Base-by-base conservation (phyloP, 1,140 invertebrate species). In the Diorhabda carinulata region DNA sequence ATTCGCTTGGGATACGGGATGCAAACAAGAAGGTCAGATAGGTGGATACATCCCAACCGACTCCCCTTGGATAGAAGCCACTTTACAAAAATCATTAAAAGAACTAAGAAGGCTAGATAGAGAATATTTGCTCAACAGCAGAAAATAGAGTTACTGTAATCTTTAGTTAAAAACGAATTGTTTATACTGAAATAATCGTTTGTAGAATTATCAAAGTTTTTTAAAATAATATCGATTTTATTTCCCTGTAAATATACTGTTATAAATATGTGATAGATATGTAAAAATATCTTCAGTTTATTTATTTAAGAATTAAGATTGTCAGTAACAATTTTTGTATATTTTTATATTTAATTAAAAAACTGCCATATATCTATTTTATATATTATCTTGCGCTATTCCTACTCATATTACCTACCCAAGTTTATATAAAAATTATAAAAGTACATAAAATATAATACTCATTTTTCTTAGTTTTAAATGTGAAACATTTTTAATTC, bases 1-100 rank as follows among this genome's bases (percentile, higher is more conserved):
- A 72, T 92, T 89, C 79, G 89, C 87, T 56, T 90, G 88, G 83
- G 91, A 92, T 69, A 88, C 89, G 9, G 90, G 89, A 78, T 81
- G 80, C 65, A 77, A 78, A 70, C 71, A 79, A 57, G 71, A 76
- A 59, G 70, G 72, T 2, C 80, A 81, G 72, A 77, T 81, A 8
- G 79, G 78, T n/a, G 80, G 75, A 42, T 81, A 77, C 61, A 68
- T 77, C 3, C 71, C 73, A 8, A 77, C 79, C 4, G 80, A 81
- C 57, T 74, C 78, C 3, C 73, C 77, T 60, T 81, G 80, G 80
- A 78, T 80, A 9, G 71, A 79, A 70, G 44, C 58, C 2, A 72
- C 73, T 9, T 62, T 80, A 41, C 57, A 60, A 52, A 78, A 74
- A 66, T 70, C 78, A n/a, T 40, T 75, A 5, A 77, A 72, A 59